Percentiles rank a stretch among this genome's conserved stretches.
These are phyloP conservation scores for Caenorhabditis becei DNA, from an alignment of 2,888 invertebrate genomes.

Conservation along the genomic window DNA sequence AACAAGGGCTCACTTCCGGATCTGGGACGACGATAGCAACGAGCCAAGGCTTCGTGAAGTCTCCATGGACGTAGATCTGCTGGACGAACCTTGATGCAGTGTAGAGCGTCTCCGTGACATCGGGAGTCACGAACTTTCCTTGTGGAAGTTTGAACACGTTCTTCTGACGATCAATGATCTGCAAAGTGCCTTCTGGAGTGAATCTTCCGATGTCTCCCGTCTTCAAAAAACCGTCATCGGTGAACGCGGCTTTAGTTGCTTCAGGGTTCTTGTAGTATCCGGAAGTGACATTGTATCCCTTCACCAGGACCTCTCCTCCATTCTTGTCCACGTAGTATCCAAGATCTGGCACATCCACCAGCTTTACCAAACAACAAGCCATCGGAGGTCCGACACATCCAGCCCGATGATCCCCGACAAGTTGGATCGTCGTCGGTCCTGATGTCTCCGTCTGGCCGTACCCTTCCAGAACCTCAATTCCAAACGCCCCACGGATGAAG, in stretches of 20 bases:
- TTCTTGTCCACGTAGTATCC: slow-evolving; percentile 57
- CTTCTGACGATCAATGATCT: slow-evolving; percentile 72
- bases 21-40: slow-evolving; percentile 58
- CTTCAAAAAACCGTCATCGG: slow-evolving; percentile 71
- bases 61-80: slow-evolving; percentile 61
- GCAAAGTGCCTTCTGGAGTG: slow-evolving; percentile 72
- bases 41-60: slow-evolving; percentile 51
- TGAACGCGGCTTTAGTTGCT: slow-evolving; percentile 46
- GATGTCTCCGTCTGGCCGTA: slow-evolving; percentile 62
- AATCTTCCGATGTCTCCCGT: slow-evolving; percentile 78
- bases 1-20: slow-evolving; percentile 26
- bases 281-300: slow-evolving; percentile 52
- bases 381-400: slow-evolving; percentile 54
- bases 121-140: slow-evolving; percentile 63
- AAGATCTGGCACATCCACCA: slow-evolving; percentile 57
- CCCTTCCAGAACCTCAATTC: slow-evolving; percentile 52
- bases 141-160: slow-evolving; percentile 78
- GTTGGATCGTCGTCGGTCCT: slow-evolving; percentile 46
- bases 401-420: slow-evolving; percentile 43
- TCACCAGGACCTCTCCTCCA: slow-evolving; percentile 57
- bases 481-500: slow-evolving; percentile 55
- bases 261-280: slow-evolving; percentile 62
- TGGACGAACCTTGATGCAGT: slow-evolving; percentile 52
- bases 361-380: slow-evolving; percentile 40
- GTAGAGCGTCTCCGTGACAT: slow-evolving; percentile 53